These are phyloP conservation scores for Achlya flavicornis DNA, from an alignment of 2,888 invertebrate genomes.

Conservation along the genomic window DNA sequence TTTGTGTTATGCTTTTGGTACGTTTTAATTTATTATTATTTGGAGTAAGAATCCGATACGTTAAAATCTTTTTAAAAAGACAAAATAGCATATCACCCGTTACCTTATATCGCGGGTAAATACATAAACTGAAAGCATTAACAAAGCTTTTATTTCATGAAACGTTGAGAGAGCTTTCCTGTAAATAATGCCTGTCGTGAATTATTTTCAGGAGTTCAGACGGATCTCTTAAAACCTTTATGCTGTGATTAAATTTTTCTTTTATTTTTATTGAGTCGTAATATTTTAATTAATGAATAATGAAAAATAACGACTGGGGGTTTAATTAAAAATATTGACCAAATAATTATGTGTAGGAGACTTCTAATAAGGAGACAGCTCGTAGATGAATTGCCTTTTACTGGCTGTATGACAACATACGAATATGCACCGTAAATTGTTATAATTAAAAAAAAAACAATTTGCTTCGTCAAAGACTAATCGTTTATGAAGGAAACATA, in stretches of 20 bases:
- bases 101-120: background rate
- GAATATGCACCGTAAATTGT: too few relatives aligned
- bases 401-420: too few relatives aligned
- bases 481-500: too few relatives aligned
- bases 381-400: too few relatives aligned
- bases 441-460: too few relatives aligned
- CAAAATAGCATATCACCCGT: too few relatives aligned
- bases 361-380: too few relatives aligned
- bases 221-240: background rate
- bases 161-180: conserved; percentile 22
- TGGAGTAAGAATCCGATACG: background rate
- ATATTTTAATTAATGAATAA: background rate
- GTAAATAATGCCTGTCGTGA: conserved; percentile 15
- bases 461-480: too few relatives aligned
- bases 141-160: conserved; percentile 26
- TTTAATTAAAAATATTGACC: too few relatives aligned
- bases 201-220: conserved; percentile 15
- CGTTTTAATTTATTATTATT: background rate
- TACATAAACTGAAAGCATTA: conserved; percentile 19
- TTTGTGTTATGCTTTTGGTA: too few relatives aligned
- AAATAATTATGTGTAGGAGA: too few relatives aligned
- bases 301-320: background rate
- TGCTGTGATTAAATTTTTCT: background rate
- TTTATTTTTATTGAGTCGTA: background rate
- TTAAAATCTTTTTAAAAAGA: background rate